Conservation (phyloP, 2,888 invertebrate species). For the Drosophila neonasuta region DNA sequence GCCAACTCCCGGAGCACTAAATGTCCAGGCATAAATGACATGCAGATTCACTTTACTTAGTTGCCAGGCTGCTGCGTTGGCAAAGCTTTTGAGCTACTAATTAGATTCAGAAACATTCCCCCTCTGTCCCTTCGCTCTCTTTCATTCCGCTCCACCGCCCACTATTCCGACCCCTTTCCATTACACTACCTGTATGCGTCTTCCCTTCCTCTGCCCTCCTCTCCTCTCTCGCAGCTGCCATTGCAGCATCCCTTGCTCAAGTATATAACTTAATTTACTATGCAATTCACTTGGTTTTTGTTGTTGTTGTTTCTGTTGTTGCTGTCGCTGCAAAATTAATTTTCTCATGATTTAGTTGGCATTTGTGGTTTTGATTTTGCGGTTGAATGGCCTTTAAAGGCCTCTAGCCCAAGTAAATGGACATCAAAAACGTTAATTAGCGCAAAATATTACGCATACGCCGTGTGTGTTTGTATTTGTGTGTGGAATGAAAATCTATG, state of each 20-base stretch:
- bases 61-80: slow-evolving; percentile 41
- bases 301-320: slow-evolving; percentile 10
- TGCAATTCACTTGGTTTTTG: slow-evolving; percentile 52
- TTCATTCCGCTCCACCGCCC: neutral
- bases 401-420: slow-evolving; percentile 37
- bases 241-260: slow-evolving; percentile 28
- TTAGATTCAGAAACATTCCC: slow-evolving; percentile 57
- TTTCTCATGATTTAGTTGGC: slow-evolving; percentile 74
- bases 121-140: neutral
- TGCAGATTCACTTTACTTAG: slow-evolving; percentile 67
- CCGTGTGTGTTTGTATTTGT: neutral
- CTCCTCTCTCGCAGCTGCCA: neutral
- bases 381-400: slow-evolving; percentile 64
- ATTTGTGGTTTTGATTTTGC: slow-evolving; percentile 73
- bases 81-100: slow-evolving; percentile 69
- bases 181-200: slow-evolving; percentile 18
- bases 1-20: slow-evolving; percentile 37
- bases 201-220: too few relatives aligned
- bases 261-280: slow-evolving; percentile 67
- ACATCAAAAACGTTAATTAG: slow-evolving; percentile 62
- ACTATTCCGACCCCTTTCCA: neutral
- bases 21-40: slow-evolving; percentile 70
- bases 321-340: slow-evolving; percentile 61
- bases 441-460: slow-evolving; percentile 52
- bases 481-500: slow-evolving; percentile 16